Evolutionary conservation across 2,797 vertebrate genomes (phyloP).

Genomic region (Aldrovandia affinis): DNA sequence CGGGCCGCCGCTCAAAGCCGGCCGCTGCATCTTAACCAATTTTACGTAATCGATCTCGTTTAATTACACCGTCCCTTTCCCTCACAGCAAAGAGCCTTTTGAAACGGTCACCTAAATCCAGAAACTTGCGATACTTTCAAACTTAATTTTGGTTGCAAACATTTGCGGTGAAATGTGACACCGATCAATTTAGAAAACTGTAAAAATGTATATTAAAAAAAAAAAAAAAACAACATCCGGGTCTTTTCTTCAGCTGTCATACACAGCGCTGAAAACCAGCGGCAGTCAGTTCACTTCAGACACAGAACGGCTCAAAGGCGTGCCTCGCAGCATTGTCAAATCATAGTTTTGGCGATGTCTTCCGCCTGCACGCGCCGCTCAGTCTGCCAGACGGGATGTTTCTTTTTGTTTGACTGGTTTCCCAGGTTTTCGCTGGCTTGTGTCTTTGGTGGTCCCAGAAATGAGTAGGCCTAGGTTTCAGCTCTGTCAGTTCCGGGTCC

Average conservation of each 20-base stretch:
- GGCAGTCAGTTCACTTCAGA: too few species aligned
- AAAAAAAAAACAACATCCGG: too few species aligned
- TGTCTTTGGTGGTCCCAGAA: too few species aligned
- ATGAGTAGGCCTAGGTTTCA: too few species aligned
- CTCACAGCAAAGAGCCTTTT: neutral
- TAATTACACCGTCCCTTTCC: neutral
- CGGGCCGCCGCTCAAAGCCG: neutral
- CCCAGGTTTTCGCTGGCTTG: too few species aligned
- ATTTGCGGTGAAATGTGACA: neutral
- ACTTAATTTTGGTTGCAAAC: neutral
- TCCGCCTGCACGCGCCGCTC: neutral
- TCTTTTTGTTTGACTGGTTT: neutral
- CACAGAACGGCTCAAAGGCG: neutral
- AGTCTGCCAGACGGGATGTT: neutral
- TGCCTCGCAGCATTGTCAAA: neutral
- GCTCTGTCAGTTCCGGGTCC: too few species aligned
- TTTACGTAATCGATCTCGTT: neutral
- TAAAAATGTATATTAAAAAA: too few species aligned
- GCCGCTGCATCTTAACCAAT: neutral
- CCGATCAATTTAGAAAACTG: neutral
- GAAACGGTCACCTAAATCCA: neutral
- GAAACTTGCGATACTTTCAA: neutral
- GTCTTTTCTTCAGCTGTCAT: neutral
- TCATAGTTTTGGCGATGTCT: neutral
- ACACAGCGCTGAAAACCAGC: too few species aligned